Evolutionary conservation across 2,113 vertebrate species (phyloP).

Genomic region (Tetrax tetrax): DNA sequence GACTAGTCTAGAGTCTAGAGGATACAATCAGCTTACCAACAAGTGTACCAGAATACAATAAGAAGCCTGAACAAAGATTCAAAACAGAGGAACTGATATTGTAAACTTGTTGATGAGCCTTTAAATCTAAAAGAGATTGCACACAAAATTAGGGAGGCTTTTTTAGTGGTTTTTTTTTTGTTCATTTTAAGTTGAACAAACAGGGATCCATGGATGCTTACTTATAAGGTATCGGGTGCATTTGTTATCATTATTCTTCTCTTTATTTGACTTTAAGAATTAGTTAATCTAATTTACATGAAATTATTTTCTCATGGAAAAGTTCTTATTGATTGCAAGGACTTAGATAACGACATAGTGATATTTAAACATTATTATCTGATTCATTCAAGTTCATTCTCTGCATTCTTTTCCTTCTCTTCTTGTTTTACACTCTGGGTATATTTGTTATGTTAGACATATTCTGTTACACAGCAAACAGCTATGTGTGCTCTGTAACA

Average conservation of each 20-base stretch:
- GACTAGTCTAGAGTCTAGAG: background rate
- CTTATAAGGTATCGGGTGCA: background rate
- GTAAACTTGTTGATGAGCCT: background rate
- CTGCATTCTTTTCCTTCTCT: background rate
- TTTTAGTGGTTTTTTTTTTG: background rate
- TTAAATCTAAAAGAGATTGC: background rate
- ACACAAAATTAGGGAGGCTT: background rate
- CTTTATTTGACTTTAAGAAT: background rate
- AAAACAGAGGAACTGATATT: background rate
- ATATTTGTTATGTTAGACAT: constrained; percentile 58
- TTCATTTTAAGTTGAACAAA: background rate
- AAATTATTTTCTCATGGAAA: background rate
- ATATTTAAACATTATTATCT: background rate
- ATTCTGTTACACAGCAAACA: constrained; percentile 54
- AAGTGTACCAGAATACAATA: background rate
- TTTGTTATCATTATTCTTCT: background rate
- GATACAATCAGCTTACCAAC: background rate
- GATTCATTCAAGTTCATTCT: background rate
- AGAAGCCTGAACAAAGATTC: background rate
- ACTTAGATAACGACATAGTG: background rate
- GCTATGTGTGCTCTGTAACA: constrained; percentile 52
- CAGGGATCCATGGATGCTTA: background rate
- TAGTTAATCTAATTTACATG: background rate
- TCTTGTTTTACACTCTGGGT: constrained; percentile 20
- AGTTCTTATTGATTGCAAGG: background rate